Evolutionary conservation across 2,888 invertebrate genomes (phyloP), one percentile per base, ranked within the genome.

Genomic region (Eueremaeus valkanovi): DNA sequence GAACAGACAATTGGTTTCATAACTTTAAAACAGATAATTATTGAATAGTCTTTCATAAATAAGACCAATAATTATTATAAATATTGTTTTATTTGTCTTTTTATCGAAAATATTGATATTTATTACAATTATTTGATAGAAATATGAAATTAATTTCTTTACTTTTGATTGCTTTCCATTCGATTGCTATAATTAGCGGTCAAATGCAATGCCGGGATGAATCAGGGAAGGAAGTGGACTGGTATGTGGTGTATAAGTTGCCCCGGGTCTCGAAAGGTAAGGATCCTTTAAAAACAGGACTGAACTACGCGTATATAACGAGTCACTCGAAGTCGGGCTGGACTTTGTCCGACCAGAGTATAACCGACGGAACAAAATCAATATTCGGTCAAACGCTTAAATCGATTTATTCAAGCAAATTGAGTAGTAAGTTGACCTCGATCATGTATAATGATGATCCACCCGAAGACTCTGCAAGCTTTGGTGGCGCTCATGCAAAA

Each of bases 371-470:
- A 3, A 36, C 75, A 29, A 66, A 66, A 9, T 77, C 76, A 13
- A 73, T 76, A 16, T 70, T 77, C 24, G 73, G 36, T 16, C 61
- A 66, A 36, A 77, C 77, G 6, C 31, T 77, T n/a, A n/a, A 29
- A 0, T 73, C 73, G 11, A n/a, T 76, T 16, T 77, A 74, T 21
- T 11, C 45, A 3, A 31, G 16, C 1, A 24, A 21, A 29, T 21
- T 45, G 45, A 33, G 49, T 33, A 36, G 76, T 51, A 73, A 75
- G 58, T 68, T 77, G 0, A 80, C 82, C 73, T 87, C 87, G 82
- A 81, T 92, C 29, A 85, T 93, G 75, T 96, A 96, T 85, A 97
- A 95, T 82, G 95, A 96, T 83, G 90, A 94, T 82, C 88, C 89
- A 0, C 93, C 94, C 3, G 86, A 55, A 6, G 36, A 3, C n/a